Evolutionary conservation across 2,113 vertebrate genomes (phyloP).

Genomic region (Malurus melanocephalus): DNA sequence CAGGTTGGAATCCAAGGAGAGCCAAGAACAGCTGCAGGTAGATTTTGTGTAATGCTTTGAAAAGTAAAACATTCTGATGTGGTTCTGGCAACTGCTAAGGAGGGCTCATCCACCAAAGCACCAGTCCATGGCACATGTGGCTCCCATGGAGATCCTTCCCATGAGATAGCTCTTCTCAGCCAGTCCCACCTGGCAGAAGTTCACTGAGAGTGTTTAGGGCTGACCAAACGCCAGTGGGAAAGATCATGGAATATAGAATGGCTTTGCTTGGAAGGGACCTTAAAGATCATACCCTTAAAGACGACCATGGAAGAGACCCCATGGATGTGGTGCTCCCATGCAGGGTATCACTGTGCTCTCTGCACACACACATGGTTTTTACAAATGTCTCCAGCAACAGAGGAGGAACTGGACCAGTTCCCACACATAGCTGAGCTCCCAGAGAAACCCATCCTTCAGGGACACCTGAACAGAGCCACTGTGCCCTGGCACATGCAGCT

Average conservation of each 20-base stretch:
- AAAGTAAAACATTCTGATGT: neutral
- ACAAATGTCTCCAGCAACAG: neutral
- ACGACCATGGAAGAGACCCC: neutral
- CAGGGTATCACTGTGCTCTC: neutral
- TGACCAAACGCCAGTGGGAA: neutral
- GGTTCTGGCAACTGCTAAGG: neutral
- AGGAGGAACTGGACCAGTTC: neutral
- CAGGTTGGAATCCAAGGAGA: neutral
- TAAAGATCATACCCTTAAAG: neutral
- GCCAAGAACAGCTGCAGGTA: neutral
- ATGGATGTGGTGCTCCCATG: neutral
- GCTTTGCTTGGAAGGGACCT: neutral
- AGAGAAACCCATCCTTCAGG: neutral
- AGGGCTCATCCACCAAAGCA: fast-evolving
- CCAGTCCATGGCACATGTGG: fast-evolving
- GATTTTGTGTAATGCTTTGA: neutral
- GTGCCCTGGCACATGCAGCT: fast-evolving
- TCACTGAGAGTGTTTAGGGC: neutral
- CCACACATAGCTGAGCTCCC: neutral
- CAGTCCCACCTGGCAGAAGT: neutral
- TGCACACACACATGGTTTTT: neutral
- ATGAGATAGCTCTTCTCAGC: neutral
- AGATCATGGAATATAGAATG: neutral
- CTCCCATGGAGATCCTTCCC: neutral
- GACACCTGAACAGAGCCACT: neutral